Evolutionary conservation across 2,797 vertebrate species (phyloP), one percentile per base, ranked within the genome.

Genomic region (Hydrolagus colliei): DNA sequence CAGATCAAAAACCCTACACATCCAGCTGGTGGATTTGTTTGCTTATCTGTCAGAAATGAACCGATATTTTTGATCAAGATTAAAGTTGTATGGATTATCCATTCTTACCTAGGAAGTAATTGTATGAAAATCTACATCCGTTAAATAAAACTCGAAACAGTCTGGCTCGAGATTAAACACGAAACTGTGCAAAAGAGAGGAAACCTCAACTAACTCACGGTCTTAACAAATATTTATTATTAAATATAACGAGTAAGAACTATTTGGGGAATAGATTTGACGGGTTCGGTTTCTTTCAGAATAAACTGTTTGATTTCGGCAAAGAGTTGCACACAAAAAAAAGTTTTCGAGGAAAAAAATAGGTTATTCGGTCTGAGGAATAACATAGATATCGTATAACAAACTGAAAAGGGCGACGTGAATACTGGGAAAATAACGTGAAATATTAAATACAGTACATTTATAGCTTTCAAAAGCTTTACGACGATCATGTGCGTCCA

Each of bases 401-500:
- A 71, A 84, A 82, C 12, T 32, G 4, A 41, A 63, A 61, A 71
- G 27, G 20, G 18, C 71, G 12, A 27, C 63, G 62, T 84, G 27
- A 5, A 84, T 3, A 67, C 62, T 16, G 59, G 65, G 67, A 12
- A 63, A 52, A 52, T 52, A 52, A 80, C 67, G 27, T 84, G 52
- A 84, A 84, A 41, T 67, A 71, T 68, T 52, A 63, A 71, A 71
- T 84, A 12, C 9, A 68, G 63, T 84, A 27, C 79, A 71, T 41
- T 84, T 84, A 35, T 35, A 84, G 41, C 41, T 52, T 52, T 3
- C 41, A 52, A 52, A 27, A 84, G 79, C 71, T 84, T 84, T 68
- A 20, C 79, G 35, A 67, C 41, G 65, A 68, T 84, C 27, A 4
- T 84, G 79, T 84, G 79, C 32, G 52, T 84, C 79, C 79, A 84